Evolutionary conservation across 2,888 invertebrate species (phyloP).

Genomic region (Trisateles emortualis): DNA sequence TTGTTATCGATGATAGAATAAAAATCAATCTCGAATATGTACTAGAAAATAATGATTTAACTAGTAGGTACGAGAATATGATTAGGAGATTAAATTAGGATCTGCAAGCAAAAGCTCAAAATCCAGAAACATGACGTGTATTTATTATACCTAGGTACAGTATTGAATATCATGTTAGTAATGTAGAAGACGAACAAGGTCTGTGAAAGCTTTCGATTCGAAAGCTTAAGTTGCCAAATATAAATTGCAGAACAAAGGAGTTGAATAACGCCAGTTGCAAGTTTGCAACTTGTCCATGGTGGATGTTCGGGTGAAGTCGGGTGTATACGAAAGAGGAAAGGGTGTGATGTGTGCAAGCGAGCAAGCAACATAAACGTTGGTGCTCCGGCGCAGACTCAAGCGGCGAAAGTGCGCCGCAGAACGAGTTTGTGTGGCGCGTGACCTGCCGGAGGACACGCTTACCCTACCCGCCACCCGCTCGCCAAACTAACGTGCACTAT

Average conservation of each 20-base stretch:
- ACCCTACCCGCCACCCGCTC: slow-evolving; percentile 57
- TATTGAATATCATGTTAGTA: neutral
- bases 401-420: slow-evolving; percentile 82
- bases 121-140: neutral
- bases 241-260: slow-evolving; percentile 39
- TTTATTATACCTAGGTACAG: neutral
- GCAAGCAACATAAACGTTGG: slow-evolving; percentile 55
- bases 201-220: slow-evolving; percentile 8
- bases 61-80: no score
- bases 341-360: slow-evolving; percentile 66
- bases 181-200: neutral
- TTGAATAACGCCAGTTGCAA: slow-evolving; percentile 23
- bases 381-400: slow-evolving; percentile 71
- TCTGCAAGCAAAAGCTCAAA: neutral
- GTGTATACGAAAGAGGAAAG: slow-evolving; percentile 49
- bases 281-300: slow-evolving; percentile 46
- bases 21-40: no score
- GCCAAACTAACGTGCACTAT: slow-evolving; percentile 62
- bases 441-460: slow-evolving; percentile 82
- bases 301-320: slow-evolving; percentile 26
- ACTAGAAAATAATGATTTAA: no score
- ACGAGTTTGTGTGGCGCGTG: slow-evolving; percentile 83
- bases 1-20: neutral
- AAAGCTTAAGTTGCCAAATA: slow-evolving; percentile 15
- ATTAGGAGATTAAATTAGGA: no score